A percentile compares a stretch with the other conserved stretches of the same genome.
These are phyloP conservation scores for Drosophila equinoxialis DNA, from an alignment of 1,140 invertebrate genomes.

Conservation along the genomic window DNA sequence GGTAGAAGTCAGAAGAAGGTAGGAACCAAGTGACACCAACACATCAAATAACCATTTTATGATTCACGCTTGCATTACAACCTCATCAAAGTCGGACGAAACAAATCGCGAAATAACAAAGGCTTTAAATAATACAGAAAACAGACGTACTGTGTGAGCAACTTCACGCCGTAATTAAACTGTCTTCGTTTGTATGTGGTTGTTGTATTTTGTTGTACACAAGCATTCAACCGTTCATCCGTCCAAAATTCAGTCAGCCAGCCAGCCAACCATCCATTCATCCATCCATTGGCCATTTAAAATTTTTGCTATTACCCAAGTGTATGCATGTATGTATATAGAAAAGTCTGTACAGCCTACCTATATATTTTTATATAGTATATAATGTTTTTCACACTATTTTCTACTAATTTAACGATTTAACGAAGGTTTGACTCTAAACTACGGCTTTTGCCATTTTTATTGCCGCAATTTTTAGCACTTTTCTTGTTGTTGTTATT, in stretches of 20 bases:
- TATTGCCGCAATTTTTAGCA: conserved; percentile 75
- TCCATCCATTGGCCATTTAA: conserved; percentile 72
- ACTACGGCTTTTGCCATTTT: conserved; percentile 47
- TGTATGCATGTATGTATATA: not conserved
- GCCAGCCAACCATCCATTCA: conserved; percentile 7
- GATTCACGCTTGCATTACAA: conserved; percentile 79
- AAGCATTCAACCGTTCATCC: conserved; percentile 72
- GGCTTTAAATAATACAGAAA: conserved; percentile 32
- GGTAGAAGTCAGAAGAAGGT: not conserved
- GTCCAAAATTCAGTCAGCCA: conserved; percentile 45
- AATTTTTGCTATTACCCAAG: conserved; percentile 58
- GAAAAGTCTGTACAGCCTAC: not conserved
- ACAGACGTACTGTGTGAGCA: conserved; percentile 59
- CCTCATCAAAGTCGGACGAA: conserved; percentile 53
- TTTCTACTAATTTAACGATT: conserved; percentile 80
- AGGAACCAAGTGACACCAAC: conserved; percentile 50
- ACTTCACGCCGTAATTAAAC: conserved; percentile 81
- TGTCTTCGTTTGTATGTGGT: conserved; percentile 70
- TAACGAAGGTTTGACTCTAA: conserved; percentile 53
- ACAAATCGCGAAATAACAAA: conserved; percentile 40
- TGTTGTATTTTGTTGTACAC: conserved; percentile 23
- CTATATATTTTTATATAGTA: not conserved
- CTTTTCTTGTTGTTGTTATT: conserved; percentile 38
- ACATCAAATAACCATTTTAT: conserved; percentile 70
- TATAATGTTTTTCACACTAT: conserved; percentile 71